Conservation (phyloP, 2,888 invertebrate genomes). For the Cryptus armator region DNA sequence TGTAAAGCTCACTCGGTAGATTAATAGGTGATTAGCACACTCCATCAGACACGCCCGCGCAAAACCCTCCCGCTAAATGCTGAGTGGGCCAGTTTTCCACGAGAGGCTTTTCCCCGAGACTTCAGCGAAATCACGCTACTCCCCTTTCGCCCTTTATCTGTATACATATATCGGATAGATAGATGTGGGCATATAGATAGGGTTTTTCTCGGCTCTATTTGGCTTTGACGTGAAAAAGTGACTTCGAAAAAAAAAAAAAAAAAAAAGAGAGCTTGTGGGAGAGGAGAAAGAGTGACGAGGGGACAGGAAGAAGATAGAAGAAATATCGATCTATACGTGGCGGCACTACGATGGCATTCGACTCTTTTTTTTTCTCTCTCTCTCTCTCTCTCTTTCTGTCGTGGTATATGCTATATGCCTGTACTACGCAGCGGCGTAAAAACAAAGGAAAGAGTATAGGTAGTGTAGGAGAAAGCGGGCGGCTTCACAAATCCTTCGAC, state of each 20-base stretch:
- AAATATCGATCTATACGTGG: conserved; percentile 67
- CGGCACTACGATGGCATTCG: conserved; percentile 54
- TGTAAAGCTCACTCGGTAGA: conserved; percentile 62
- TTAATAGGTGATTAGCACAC: conserved; percentile 80
- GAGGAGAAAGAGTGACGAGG: conserved; percentile 39
- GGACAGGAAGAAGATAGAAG: conserved; percentile 38
- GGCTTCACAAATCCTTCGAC: conserved; percentile 65
- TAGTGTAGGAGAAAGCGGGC: conserved; percentile 28
- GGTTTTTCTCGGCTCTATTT: conserved; percentile 30
- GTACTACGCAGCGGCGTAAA: conserved; percentile 58
- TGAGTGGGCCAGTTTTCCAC: conserved; percentile 62
- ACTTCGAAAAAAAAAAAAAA: conserved; percentile 56
- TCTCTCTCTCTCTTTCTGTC: conserved; percentile 15
- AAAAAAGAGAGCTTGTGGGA: conserved; percentile 6
- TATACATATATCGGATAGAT: conserved; percentile 13
- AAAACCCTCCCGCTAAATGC: conserved; percentile 58
- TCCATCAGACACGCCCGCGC: conserved; percentile 75
- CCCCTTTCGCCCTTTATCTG: not conserved
- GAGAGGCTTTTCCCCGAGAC: conserved; percentile 24
- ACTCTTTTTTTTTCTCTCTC: conserved; percentile 24
- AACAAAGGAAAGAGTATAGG: conserved; percentile 60
- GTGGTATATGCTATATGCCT: conserved; percentile 18
- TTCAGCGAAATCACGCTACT: conserved; percentile 17
- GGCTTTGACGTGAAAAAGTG: conserved; percentile 60
- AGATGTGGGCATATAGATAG: conserved; percentile 11